Evolutionary conservation across 2,888 invertebrate species (phyloP).

Genomic region (Ellobium chinense): DNA sequence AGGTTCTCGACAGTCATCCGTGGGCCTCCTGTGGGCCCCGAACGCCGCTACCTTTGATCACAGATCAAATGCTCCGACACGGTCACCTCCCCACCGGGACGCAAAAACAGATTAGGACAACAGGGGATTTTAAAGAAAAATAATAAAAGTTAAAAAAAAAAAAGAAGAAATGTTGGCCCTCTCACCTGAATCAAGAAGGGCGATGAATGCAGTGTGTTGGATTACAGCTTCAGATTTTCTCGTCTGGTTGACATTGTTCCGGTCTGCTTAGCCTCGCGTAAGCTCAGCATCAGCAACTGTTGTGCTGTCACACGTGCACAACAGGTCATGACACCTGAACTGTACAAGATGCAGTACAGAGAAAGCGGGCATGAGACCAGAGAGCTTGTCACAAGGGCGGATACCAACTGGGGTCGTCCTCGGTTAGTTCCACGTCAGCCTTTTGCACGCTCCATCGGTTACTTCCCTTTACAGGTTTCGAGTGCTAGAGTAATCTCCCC

Average conservation of each 20-base stretch:
- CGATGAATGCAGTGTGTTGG: conserved; percentile 23
- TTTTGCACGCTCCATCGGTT: not conserved
- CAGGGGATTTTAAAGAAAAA: not conserved
- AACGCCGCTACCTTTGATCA: conserved; percentile 32
- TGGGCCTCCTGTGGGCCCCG: conserved; percentile 17
- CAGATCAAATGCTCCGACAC: conserved; percentile 35
- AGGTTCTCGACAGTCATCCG: conserved; percentile 29
- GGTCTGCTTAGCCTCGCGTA: not conserved
- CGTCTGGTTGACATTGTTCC: conserved; percentile 19
- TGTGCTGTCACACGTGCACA: conserved; percentile 11
- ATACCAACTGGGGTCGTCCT: no score
- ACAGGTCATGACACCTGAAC: conserved; percentile 14
- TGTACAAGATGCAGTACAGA: not conserved
- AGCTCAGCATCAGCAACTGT: not conserved
- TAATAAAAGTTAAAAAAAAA: conserved; percentile 8
- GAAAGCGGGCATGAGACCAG: no score
- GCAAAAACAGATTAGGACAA: conserved; percentile 31
- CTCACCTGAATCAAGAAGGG: not conserved
- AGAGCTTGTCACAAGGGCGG: not conserved
- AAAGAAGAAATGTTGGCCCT: no score
- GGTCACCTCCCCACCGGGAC: conserved; percentile 18
- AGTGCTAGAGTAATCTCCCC: no score
- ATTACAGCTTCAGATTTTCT: conserved; percentile 19
- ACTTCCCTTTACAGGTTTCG: not conserved
- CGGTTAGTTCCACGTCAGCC: not conserved